Evolutionary conservation across 2,888 invertebrate species (phyloP).

Genomic region (Reticulitermes lucifugus): DNA sequence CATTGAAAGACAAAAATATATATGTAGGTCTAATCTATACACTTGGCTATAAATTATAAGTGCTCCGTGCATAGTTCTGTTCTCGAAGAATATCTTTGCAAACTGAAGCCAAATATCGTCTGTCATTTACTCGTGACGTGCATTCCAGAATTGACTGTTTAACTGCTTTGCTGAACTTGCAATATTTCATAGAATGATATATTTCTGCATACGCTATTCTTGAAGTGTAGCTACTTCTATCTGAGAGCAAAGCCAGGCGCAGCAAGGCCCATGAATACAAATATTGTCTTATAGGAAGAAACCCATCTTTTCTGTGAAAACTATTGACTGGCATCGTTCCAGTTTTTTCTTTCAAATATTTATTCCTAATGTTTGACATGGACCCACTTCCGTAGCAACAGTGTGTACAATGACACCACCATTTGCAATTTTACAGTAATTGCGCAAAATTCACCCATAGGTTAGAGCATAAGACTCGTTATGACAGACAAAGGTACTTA

Average conservation of each 20-base stretch:
- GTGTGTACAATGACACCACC: no score
- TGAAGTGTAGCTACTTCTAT: neutral
- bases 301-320: neutral
- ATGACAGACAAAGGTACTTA: no score
- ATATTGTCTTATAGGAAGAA: neutral
- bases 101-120: neutral
- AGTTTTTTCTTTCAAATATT: no score
- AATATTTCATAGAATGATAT: slow-evolving; percentile 29
- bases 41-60: slow-evolving; percentile 1
- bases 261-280: neutral
- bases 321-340: neutral
- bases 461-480: no score
- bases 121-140: slow-evolving; percentile 2
- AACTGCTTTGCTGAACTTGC: slow-evolving; percentile 9
- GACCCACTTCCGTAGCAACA: no score
- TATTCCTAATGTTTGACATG: no score
- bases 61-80: neutral
- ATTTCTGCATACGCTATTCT: neutral
- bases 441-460: no score
- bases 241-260: neutral
- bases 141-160: neutral
- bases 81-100: slow-evolving; percentile 5
- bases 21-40: neutral
- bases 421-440: no score
- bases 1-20: neutral